Evolutionary conservation across 2,888 invertebrate species (phyloP).

Genomic region (Ornithoptera priamus): DNA sequence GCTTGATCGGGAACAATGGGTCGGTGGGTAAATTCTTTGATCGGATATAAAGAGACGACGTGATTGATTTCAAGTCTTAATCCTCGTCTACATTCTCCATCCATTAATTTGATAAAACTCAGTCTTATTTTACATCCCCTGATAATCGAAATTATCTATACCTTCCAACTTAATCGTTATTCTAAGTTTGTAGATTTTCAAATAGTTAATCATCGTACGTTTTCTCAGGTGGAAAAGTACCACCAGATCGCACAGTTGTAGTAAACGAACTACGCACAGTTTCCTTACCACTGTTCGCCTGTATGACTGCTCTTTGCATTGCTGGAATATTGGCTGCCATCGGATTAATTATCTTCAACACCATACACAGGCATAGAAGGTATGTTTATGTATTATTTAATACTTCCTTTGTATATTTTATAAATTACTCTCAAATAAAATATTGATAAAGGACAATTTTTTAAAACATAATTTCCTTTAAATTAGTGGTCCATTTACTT

Average conservation of each 20-base stretch:
- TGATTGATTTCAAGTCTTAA: not conserved
- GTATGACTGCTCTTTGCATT: constrained; percentile 94
- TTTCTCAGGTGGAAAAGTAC: constrained; percentile 89
- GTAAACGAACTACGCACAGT: constrained; percentile 91
- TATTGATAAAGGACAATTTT: too few relatives aligned
- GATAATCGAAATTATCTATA: not conserved
- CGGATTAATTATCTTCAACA: constrained; percentile 93
- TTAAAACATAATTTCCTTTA: too few relatives aligned
- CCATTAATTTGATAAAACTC: not conserved
- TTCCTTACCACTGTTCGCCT: constrained; percentile 93
- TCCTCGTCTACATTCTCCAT: not conserved
- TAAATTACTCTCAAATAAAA: too few relatives aligned
- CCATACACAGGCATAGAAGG: constrained; percentile 95
- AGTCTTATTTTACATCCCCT: not conserved
- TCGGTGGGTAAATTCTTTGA: constrained; percentile 80
- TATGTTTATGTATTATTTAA: constrained; percentile 57
- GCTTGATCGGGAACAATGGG: constrained; percentile 95
- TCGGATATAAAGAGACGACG: not conserved
- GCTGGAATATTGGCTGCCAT: constrained; percentile 93
- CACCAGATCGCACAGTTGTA: constrained; percentile 96
- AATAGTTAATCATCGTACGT: not conserved
- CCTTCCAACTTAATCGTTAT: not conserved
- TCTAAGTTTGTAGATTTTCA: not conserved
- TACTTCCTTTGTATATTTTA: too few relatives aligned
- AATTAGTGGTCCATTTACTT: too few relatives aligned